These are phyloP conservation scores for Pteria penguin DNA, from an alignment of 2,888 invertebrate species.

Conservation along the genomic window DNA sequence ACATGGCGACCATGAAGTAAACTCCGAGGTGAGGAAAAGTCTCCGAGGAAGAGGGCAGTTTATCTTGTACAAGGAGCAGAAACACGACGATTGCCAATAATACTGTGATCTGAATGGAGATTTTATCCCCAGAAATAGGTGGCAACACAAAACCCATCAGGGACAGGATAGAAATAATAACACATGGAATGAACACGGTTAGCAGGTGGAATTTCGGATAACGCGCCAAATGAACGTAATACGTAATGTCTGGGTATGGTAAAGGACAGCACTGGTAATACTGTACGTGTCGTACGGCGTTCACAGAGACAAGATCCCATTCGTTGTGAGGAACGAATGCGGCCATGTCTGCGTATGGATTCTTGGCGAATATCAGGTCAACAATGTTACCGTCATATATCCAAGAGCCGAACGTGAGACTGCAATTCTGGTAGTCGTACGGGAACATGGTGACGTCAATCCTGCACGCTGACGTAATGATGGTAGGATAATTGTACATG, in stretches of 20 bases:
- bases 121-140: constrained; percentile 21
- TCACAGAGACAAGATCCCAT: constrained; percentile 4
- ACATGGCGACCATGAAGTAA: not conserved
- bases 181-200: constrained; percentile 3
- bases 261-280: constrained; percentile 7
- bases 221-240: not conserved
- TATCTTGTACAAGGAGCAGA: constrained; percentile 23
- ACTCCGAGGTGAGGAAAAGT: constrained; percentile 4
- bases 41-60: constrained; percentile 15
- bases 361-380: not conserved
- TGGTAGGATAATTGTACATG: constrained; percentile 8
- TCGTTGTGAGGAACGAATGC: constrained; percentile 14
- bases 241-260: constrained; percentile 14
- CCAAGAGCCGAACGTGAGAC: constrained; percentile 22
- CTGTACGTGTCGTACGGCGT: not conserved
- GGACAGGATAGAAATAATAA: not conserved
- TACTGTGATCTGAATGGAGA: constrained; percentile 10
- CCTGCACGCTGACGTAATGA: not conserved
- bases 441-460: constrained; percentile 10
- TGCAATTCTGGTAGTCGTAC: constrained; percentile 15
- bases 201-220: constrained; percentile 5
- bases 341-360: not conserved
- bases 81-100: constrained; percentile 1
- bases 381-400: not conserved
- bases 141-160: constrained; percentile 7